These are phyloP conservation scores for Pituophis catenifer DNA, from an alignment of 2,113 vertebrate genomes.

Conservation along the genomic window DNA sequence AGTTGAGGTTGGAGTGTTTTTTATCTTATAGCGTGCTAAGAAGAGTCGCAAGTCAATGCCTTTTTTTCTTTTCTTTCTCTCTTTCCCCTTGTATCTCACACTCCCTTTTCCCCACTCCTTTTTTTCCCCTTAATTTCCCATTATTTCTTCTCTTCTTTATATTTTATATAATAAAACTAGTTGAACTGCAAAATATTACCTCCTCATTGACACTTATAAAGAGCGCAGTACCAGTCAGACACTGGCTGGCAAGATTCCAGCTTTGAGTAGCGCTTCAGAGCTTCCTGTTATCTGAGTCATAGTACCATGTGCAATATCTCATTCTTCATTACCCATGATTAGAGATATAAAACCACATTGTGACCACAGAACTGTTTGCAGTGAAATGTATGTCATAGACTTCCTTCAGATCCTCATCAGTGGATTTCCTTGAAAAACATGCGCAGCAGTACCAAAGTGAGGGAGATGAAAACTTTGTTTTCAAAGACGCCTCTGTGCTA, in stretches of 20 bases:
- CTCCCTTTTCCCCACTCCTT: too few relatives aligned
- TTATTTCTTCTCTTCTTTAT: too few relatives aligned
- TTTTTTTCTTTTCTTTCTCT: too few relatives aligned
- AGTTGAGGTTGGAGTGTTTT: too few relatives aligned
- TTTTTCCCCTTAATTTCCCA: too few relatives aligned
- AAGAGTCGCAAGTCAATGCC: too few relatives aligned
- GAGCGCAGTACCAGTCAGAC: neutral
- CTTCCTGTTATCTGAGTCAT: neutral
- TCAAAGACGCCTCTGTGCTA: neutral
- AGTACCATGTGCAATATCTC: neutral
- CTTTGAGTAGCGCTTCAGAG: neutral
- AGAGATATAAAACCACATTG: slow-evolving; percentile 25
- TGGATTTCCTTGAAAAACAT: neutral
- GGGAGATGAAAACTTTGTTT: neutral
- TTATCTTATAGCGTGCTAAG: too few relatives aligned
- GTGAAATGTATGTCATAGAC: neutral
- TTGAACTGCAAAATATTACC: neutral
- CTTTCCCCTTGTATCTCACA: too few relatives aligned
- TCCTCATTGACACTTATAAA: neutral
- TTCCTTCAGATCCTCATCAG: neutral
- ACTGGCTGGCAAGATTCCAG: neutral
- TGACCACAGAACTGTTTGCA: slow-evolving; percentile 27
- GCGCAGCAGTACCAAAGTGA: neutral
- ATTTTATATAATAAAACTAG: too few relatives aligned
- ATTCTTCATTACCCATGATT: neutral